Evolutionary conservation across 2,888 invertebrate species (phyloP).

Genomic region (Acrobasis suavella): DNA sequence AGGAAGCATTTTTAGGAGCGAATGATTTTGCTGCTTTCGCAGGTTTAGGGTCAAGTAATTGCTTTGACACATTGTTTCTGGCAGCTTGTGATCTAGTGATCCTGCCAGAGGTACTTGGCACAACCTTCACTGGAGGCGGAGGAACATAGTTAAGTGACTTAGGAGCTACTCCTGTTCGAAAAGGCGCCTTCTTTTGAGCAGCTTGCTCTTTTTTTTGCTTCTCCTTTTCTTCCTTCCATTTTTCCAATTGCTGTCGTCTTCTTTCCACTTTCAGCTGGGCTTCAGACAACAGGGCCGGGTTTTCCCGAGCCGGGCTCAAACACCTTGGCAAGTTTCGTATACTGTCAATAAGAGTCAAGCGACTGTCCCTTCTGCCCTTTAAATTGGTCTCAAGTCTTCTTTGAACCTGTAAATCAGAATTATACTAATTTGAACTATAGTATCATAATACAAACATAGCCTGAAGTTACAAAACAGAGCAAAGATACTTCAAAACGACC

Average conservation of each 20-base stretch:
- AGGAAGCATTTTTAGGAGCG: constrained; percentile 79
- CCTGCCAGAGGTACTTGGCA: constrained; percentile 61
- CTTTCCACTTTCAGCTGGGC: constrained; percentile 50
- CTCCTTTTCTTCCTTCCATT: constrained; percentile 73
- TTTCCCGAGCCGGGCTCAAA: constrained; percentile 44
- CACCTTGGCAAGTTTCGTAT: constrained; percentile 52
- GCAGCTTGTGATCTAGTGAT: constrained; percentile 64
- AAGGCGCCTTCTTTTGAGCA: constrained; percentile 65
- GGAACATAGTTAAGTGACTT: constrained; percentile 51
- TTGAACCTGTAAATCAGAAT: constrained; percentile 53
- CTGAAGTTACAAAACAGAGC: neutral
- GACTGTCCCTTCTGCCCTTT: constrained; percentile 54
- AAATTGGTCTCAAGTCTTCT: constrained; percentile 55
- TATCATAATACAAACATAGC: constrained; percentile 28
- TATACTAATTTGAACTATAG: constrained; percentile 25
- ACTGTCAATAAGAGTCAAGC: constrained; percentile 58
- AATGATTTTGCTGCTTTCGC: constrained; percentile 53
- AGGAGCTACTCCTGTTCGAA: constrained; percentile 57
- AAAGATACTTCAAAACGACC: constrained; percentile 26
- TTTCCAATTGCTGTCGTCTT: constrained; percentile 60
- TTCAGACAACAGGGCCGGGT: constrained; percentile 43
- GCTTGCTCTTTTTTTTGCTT: constrained; percentile 59
- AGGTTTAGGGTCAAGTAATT: constrained; percentile 27
- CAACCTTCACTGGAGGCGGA: constrained; percentile 50
- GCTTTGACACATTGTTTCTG: constrained; percentile 31